Conservation (phyloP, 2,797 vertebrate species). For the Phataginus tricuspis region DNA sequence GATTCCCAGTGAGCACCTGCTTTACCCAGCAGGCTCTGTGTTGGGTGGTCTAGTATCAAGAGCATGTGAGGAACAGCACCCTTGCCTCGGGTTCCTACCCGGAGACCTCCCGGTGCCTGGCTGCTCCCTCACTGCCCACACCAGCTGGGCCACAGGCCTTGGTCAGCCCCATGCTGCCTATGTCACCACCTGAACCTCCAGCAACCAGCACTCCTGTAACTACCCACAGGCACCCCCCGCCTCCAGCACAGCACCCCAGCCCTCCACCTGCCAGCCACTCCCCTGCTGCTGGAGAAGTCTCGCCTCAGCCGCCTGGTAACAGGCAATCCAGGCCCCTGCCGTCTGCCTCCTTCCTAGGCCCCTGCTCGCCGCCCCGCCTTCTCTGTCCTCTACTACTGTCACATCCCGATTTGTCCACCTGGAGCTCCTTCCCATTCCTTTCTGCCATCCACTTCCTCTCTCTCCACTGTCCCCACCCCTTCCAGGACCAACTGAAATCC, state of each 20-base stretch:
- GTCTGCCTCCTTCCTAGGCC: background rate
- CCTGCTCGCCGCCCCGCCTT: background rate
- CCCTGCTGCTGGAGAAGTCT: background rate
- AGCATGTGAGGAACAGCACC: rapidly evolving
- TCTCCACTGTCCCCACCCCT: background rate
- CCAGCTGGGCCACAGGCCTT: background rate
- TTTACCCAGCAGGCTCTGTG: background rate
- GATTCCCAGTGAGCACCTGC: background rate
- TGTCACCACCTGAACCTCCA: background rate
- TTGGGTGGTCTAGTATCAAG: background rate
- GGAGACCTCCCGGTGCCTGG: too few relatives aligned
- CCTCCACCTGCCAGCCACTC: too few relatives aligned
- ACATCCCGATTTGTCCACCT: background rate
- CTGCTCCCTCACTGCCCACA: background rate
- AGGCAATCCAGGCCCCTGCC: background rate
- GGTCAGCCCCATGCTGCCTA: background rate
- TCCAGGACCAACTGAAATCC: background rate
- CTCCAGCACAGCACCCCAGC: background rate
- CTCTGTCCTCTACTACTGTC: background rate
- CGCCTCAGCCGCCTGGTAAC: background rate
- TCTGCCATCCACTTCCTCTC: background rate
- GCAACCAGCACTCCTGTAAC: rapidly evolving
- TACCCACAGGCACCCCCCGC: background rate
- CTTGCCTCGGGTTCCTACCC: rapidly evolving
- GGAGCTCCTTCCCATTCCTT: background rate